Evolutionary conservation across 1,140 invertebrate species (phyloP).

Genomic region (Sesamia nonagrioides): DNA sequence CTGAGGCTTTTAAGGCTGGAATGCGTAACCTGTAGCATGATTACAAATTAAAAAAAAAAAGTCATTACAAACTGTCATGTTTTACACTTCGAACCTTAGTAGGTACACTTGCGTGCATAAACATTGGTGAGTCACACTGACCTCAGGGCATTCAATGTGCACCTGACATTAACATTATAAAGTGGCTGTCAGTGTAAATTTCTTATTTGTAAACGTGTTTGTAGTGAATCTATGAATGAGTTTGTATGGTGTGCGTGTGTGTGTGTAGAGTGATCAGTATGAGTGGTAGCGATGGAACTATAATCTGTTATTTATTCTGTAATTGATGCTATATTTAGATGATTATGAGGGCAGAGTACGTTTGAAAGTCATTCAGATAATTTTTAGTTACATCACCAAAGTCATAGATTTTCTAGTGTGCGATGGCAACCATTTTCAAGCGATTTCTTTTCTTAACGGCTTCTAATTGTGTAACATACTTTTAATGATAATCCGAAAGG

Average conservation of each 20-base stretch:
- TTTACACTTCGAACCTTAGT: background rate
- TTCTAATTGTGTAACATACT: no score
- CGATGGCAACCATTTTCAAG: no score
- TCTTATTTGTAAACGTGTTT: background rate
- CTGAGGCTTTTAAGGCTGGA: no score
- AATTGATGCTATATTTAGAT: background rate
- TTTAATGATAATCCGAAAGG: no score
- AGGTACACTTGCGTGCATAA: conserved; percentile 10
- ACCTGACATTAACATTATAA: conserved; percentile 41
- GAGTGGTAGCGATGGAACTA: background rate
- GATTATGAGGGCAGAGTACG: background rate
- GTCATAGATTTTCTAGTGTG: background rate
- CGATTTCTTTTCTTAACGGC: no score
- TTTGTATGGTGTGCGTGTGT: background rate
- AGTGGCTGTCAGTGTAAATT: conserved; percentile 19
- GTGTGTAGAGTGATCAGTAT: background rate
- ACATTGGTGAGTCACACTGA: conserved; percentile 32
- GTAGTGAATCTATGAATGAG: background rate
- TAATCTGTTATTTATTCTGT: background rate
- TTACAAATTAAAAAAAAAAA: no score
- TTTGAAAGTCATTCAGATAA: background rate
- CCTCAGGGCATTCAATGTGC: conserved; percentile 2
- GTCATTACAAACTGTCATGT: no score
- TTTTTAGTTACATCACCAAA: background rate
- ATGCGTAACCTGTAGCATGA: no score